Evolutionary conservation across 2,888 invertebrate genomes (phyloP).

Genomic region (Amphipyra tragopoginis): DNA sequence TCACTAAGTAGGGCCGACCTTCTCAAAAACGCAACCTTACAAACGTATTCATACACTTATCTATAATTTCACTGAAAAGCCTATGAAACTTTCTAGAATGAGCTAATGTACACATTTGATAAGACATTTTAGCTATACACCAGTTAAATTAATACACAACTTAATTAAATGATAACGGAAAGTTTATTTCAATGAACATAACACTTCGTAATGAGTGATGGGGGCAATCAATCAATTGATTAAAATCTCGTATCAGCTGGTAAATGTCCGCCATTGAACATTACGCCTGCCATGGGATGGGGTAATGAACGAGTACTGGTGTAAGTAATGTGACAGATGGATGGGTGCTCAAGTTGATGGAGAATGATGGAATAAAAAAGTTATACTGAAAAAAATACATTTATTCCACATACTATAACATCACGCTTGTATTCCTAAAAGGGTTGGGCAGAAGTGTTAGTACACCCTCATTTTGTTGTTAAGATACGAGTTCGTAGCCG

Average conservation of each 20-base stretch:
- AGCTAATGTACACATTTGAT: no score
- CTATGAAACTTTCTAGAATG: no score
- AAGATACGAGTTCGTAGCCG: no score
- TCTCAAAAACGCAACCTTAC: no score
- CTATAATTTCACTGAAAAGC: no score
- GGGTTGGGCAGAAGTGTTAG: no score
- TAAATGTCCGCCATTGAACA: slow-evolving; percentile 34
- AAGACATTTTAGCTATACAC: background rate
- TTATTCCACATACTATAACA: no score
- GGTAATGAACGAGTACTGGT: slow-evolving; percentile 16
- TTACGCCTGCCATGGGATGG: slow-evolving; percentile 12
- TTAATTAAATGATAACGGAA: slow-evolving; percentile 17
- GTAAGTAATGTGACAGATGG: slow-evolving; percentile 10
- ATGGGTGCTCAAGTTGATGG: slow-evolving; percentile 20
- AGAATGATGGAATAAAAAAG: background rate
- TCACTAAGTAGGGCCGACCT: no score
- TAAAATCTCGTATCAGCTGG: slow-evolving; percentile 40
- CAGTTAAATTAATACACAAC: background rate
- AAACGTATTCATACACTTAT: no score
- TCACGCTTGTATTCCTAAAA: no score
- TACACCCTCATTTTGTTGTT: no score
- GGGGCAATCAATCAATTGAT: slow-evolving; percentile 51
- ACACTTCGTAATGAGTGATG: slow-evolving; percentile 36
- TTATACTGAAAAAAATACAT: no score
- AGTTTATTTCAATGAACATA: slow-evolving; percentile 35